Evolutionary conservation across 1,140 invertebrate genomes (phyloP).

Genomic region (Physella acuta): DNA sequence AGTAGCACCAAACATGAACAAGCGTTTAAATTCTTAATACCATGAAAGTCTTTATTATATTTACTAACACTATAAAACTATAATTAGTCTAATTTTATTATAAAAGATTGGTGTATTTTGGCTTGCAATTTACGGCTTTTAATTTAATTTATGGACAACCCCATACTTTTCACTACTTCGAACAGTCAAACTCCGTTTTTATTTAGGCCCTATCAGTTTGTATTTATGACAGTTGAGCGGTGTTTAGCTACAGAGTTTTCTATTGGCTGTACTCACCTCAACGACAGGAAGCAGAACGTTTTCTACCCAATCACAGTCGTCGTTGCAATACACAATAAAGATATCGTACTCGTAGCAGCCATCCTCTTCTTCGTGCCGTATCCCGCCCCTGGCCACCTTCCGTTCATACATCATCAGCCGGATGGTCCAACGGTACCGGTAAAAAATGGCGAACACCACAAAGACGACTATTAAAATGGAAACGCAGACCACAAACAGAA

Average conservation of each 20-base stretch:
- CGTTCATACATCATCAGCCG: slow-evolving; percentile 13
- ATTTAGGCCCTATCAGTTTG: background rate
- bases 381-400: background rate
- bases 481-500: slow-evolving; percentile 17
- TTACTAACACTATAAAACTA: too few species aligned
- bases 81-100: too few species aligned
- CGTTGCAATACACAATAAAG: slow-evolving; percentile 21
- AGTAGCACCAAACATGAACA: too few species aligned
- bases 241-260: background rate
- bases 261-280: slow-evolving; percentile 10
- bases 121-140: too few species aligned
- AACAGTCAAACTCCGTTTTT: background rate
- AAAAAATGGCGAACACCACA: slow-evolving; percentile 2
- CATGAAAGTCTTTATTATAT: too few species aligned
- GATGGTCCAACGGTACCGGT: slow-evolving; percentile 16
- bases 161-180: too few species aligned
- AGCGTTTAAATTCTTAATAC: too few species aligned
- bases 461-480: slow-evolving; percentile 11
- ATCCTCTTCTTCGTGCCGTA: background rate
- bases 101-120: too few species aligned
- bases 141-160: too few species aligned
- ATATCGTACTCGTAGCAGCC: background rate
- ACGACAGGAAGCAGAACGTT: background rate
- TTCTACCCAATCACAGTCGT: slow-evolving; percentile 11
- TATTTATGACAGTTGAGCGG: background rate